Percentiles rank a stretch among this genome's conserved stretches.
Evolutionary conservation across 2,797 vertebrate genomes (phyloP).

Genomic region (Onychomys torridus): DNA sequence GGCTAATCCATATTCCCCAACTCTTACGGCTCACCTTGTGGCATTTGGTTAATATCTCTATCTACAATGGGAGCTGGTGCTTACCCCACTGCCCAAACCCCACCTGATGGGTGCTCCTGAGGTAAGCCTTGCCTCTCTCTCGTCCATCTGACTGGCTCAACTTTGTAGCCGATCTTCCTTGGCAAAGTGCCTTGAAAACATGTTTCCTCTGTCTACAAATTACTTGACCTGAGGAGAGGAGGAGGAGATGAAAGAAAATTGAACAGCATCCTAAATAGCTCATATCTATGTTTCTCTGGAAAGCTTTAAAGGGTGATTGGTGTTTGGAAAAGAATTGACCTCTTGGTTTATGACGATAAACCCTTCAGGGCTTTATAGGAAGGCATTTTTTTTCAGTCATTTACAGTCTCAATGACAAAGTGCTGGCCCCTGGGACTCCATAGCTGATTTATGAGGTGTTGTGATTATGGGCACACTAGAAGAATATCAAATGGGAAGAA

Average conservation of each 20-base stretch:
- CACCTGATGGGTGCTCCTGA: neutral
- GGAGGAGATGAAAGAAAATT: neutral
- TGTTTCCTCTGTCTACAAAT: conserved; percentile 60
- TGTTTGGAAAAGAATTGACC: neutral
- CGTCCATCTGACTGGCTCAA: neutral
- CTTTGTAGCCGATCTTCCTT: neutral
- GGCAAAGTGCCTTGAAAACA: conserved; percentile 58
- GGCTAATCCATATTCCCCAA: neutral
- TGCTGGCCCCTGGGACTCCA: neutral
- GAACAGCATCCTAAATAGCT: conserved; percentile 12
- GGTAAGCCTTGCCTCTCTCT: neutral
- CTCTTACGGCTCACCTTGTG: neutral
- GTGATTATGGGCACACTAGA: neutral
- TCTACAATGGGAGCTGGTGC: neutral
- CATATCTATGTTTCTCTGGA: conserved; percentile 58
- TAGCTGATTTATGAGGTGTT: conserved; percentile 33
- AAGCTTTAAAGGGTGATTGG: conserved; percentile 60
- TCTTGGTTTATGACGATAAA: conserved; percentile 71
- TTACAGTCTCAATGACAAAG: conserved; percentile 58
- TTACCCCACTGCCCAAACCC: conserved; percentile 12
- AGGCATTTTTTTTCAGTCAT: conserved; percentile 25
- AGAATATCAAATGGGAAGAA: conserved; percentile 20
- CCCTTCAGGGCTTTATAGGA: conserved; percentile 44
- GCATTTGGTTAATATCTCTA: neutral
- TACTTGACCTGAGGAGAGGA: neutral